Percentiles rank a stretch among this genome's conserved stretches.
Conservation (phyloP, 2,888 invertebrate species). For the Drosophila atroscutellata region DNA sequence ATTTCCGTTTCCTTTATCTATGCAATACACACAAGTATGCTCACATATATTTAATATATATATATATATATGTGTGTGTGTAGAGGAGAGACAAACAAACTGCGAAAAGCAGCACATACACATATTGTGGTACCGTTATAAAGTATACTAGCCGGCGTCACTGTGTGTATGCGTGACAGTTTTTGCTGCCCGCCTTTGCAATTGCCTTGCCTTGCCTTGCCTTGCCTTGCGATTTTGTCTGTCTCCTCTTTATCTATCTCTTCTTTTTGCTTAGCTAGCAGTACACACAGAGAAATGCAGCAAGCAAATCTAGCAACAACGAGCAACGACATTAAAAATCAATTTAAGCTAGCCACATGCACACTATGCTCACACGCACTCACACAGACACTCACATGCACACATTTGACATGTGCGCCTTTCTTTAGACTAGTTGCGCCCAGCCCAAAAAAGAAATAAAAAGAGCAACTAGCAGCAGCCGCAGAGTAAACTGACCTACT, state of each 20-base stretch:
- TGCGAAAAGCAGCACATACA: conserved; percentile 17
- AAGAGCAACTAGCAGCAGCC: conserved; percentile 26
- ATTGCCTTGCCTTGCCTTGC: not conserved
- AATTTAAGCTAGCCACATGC: conserved; percentile 33
- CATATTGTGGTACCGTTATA: conserved; percentile 40
- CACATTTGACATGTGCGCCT: not conserved
- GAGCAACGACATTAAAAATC: conserved; percentile 27
- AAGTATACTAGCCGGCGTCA: conserved; percentile 37
- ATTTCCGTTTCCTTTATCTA: conserved; percentile 43
- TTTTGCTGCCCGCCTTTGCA: not conserved
- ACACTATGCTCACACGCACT: not conserved
- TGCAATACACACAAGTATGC: conserved; percentile 7
- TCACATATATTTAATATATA: not conserved
- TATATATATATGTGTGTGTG: not conserved
- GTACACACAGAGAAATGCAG: not conserved
- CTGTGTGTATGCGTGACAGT: conserved; percentile 22
- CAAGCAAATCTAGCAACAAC: not conserved
- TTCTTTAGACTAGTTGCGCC: conserved; percentile 37
- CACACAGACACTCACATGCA: not conserved
- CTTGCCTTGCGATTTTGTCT: not conserved
- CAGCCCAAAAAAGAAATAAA: conserved; percentile 25
- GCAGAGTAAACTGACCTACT: conserved; percentile 69
- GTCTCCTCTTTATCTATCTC: not conserved
- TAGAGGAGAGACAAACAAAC: conserved; percentile 14
- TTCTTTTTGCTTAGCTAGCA: conserved; percentile 12